A percentile compares a stretch with the other conserved stretches of the same genome.
These are phyloP conservation scores for Mythimna impura DNA, from an alignment of 2,888 invertebrate species.

Conservation along the genomic window DNA sequence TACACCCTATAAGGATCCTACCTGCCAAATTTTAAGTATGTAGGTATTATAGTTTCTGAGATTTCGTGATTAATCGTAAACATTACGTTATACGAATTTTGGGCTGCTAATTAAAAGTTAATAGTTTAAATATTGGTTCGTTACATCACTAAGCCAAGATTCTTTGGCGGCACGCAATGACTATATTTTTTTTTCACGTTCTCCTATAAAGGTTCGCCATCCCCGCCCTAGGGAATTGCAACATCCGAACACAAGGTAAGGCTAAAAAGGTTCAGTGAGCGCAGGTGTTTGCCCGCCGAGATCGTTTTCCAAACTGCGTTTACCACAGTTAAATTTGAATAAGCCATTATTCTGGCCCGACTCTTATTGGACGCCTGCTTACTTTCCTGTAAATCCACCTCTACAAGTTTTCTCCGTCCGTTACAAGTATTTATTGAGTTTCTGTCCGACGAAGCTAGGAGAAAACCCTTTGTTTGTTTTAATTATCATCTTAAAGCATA, in stretches of 20 bases:
- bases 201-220: no score
- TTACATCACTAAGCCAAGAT: no score
- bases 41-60: no score
- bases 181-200: no score
- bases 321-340: slow-evolving; percentile 86
- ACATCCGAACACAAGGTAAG: slow-evolving; percentile 27
- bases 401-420: slow-evolving; percentile 69
- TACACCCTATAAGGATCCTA: no score
- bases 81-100: no score
- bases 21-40: no score
- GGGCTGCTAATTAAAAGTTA: no score
- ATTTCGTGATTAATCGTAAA: no score
- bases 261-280: slow-evolving; percentile 56
- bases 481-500: slow-evolving; percentile 42
- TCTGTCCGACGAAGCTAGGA: slow-evolving; percentile 21
- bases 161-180: no score
- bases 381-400: slow-evolving; percentile 71
- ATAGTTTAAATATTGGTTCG: no score
- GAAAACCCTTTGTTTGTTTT: slow-evolving; percentile 46
- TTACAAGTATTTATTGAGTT: slow-evolving; percentile 62
- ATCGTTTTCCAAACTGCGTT: slow-evolving; percentile 82
- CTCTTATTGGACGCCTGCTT: slow-evolving; percentile 70
- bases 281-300: slow-evolving; percentile 77
- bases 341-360: slow-evolving; percentile 81
- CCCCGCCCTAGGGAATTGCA: neutral